A percentile compares a stretch with the other conserved stretches of the same genome.
Conservation (phyloP, 2,888 invertebrate species). For the Troides aeacus region DNA sequence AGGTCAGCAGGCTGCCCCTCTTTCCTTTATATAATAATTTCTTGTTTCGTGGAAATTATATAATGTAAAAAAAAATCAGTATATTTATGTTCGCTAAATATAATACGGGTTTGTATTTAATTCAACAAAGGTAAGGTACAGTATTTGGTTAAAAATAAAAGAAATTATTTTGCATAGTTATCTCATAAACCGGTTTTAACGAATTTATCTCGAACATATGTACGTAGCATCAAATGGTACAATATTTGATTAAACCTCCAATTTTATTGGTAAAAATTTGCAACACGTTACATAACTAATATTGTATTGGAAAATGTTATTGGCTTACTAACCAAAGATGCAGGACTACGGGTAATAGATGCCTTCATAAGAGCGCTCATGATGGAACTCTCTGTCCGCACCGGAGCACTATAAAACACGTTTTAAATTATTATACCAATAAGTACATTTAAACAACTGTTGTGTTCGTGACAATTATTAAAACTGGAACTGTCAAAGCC, state of each 20-base stretch:
- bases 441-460: slow-evolving; percentile 34
- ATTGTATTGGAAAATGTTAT: slow-evolving; percentile 36
- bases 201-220: not conserved
- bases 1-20: too few species aligned
- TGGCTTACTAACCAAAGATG: slow-evolving; percentile 59
- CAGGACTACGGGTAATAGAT: slow-evolving; percentile 66
- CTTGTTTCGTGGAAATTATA: too few species aligned
- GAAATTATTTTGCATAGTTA: not conserved
- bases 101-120: too few species aligned
- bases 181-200: not conserved
- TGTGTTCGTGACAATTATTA: slow-evolving; percentile 8
- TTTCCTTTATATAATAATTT: too few species aligned
- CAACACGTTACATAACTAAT: slow-evolving; percentile 67
- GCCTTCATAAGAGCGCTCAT: slow-evolving; percentile 77
- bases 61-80: too few species aligned
- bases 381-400: slow-evolving; percentile 80
- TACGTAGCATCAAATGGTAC: not conserved
- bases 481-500: slow-evolving; percentile 10
- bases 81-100: too few species aligned
- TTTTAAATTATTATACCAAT: slow-evolving; percentile 33
- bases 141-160: not conserved
- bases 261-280: slow-evolving; percentile 35
- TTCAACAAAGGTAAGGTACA: too few species aligned
- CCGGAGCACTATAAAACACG: slow-evolving; percentile 36
- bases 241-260: slow-evolving; percentile 34